Percentiles rank a stretch among this genome's conserved stretches.
Conservation (phyloP, 2,888 invertebrate genomes). For the Margaritifera margaritifera region DNA sequence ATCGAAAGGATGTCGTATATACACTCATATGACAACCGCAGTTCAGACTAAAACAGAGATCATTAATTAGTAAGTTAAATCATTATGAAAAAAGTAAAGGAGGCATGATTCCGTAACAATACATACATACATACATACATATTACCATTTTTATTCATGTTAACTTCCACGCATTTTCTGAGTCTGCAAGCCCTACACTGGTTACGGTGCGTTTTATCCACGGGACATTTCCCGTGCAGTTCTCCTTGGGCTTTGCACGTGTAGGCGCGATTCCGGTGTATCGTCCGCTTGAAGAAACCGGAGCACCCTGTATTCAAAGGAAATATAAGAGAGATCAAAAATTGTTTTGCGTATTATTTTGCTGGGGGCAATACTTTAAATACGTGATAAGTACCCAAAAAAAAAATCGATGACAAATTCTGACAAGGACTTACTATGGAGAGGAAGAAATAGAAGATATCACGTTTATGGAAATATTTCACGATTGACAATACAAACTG, state of each 20-base stretch:
- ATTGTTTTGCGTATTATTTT: neutral
- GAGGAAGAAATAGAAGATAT: too few species aligned
- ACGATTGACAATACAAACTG: too few species aligned
- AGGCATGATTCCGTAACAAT: too few species aligned
- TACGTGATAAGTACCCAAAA: neutral
- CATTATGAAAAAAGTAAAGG: too few species aligned
- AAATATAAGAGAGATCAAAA: neutral
- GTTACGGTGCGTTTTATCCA: constrained; percentile 96
- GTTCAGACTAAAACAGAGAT: too few species aligned
- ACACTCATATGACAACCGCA: too few species aligned
- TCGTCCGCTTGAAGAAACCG: constrained; percentile 83
- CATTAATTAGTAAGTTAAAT: too few species aligned
- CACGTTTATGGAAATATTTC: too few species aligned
- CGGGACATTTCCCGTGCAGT: constrained; percentile 87
- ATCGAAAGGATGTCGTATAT: too few species aligned
- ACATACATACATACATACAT: too few species aligned
- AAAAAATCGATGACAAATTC: neutral
- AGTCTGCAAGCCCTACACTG: constrained; percentile 96
- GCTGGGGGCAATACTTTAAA: neutral
- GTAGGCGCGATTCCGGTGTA: constrained; percentile 92
- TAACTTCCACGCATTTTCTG: constrained; percentile 89
- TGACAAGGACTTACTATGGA: neutral
- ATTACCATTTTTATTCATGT: constrained; percentile 97
- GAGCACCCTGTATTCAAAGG: constrained; percentile 62
- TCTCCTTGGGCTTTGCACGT: constrained; percentile 93